Conservation (phyloP, 2,888 invertebrate genomes). For the Muschampia plurimacula region DNA sequence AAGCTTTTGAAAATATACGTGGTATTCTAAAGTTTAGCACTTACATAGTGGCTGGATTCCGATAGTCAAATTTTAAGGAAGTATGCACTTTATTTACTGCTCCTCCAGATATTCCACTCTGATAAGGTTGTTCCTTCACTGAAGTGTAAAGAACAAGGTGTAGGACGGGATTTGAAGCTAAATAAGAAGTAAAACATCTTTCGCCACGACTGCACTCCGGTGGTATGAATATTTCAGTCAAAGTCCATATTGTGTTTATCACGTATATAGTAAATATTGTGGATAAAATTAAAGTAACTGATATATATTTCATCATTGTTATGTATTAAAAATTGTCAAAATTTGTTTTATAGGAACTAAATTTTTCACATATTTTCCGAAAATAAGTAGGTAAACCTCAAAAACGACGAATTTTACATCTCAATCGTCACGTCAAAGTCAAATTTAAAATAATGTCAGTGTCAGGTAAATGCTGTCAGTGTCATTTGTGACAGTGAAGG, state of each 20-base stretch:
- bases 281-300: constrained; percentile 87
- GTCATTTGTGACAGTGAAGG: not conserved
- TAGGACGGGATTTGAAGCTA: constrained; percentile 88
- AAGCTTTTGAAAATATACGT: not conserved
- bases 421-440: too few relatives aligned
- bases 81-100: constrained; percentile 86
- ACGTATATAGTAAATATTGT: constrained; percentile 89
- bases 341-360: not conserved
- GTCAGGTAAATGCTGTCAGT: not conserved
- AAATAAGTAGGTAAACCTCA: not conserved
- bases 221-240: constrained; percentile 90
- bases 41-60: constrained; percentile 72
- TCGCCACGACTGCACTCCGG: constrained; percentile 88
- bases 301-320: constrained; percentile 78
- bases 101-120: constrained; percentile 72
- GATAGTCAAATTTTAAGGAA: constrained; percentile 88
- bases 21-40: constrained; percentile 41
- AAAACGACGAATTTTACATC: not conserved
- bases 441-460: not conserved
- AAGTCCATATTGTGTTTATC: constrained; percentile 90
- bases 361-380: not conserved
- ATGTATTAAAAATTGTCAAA: not conserved
- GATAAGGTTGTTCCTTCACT: constrained; percentile 83
- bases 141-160: constrained; percentile 90
- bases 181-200: constrained; percentile 89